Percentiles rank a stretch among this genome's conserved stretches.
These are phyloP conservation scores for Ischnus inquisitorius DNA, from an alignment of 2,888 invertebrate genomes.

Conservation along the genomic window DNA sequence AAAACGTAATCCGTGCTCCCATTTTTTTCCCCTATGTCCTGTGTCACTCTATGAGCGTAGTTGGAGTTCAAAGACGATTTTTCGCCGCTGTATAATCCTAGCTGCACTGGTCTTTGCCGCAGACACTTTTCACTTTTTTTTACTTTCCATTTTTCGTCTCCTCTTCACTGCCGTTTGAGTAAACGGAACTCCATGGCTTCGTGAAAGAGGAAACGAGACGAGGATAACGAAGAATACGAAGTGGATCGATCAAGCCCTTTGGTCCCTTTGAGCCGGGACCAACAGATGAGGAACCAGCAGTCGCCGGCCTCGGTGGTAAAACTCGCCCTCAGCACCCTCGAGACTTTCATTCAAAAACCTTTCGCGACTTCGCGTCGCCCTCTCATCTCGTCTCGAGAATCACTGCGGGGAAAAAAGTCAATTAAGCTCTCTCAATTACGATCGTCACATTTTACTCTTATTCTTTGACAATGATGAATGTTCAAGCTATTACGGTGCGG, in stretches of 20 bases:
- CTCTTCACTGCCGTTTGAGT: conserved; percentile 48
- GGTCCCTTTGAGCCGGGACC: conserved; percentile 65
- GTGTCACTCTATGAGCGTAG: background rate
- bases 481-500: background rate
- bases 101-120: conserved; percentile 34
- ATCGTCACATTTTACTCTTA: conserved; percentile 17
- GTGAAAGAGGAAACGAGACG: conserved; percentile 20
- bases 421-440: conserved; percentile 35
- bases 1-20: conserved; percentile 39
- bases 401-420: conserved; percentile 22
- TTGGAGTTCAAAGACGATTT: conserved; percentile 49
- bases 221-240: conserved; percentile 31
- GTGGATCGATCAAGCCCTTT: conserved; percentile 66
- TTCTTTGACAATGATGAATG: conserved; percentile 9
- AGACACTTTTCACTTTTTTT: conserved; percentile 61
- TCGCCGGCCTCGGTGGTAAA: conserved; percentile 19
- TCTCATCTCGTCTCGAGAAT: conserved; percentile 35
- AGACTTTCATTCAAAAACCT: conserved; percentile 41
- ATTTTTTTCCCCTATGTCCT: conserved; percentile 4
- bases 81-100: conserved; percentile 42
- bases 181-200: conserved; percentile 58
- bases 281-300: conserved; percentile 34
- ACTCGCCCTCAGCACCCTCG: conserved; percentile 38
- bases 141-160: conserved; percentile 32
- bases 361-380: background rate